Base-by-base conservation (phyloP, 1,140 invertebrate species). In the Pectinophora gossypiella region DNA sequence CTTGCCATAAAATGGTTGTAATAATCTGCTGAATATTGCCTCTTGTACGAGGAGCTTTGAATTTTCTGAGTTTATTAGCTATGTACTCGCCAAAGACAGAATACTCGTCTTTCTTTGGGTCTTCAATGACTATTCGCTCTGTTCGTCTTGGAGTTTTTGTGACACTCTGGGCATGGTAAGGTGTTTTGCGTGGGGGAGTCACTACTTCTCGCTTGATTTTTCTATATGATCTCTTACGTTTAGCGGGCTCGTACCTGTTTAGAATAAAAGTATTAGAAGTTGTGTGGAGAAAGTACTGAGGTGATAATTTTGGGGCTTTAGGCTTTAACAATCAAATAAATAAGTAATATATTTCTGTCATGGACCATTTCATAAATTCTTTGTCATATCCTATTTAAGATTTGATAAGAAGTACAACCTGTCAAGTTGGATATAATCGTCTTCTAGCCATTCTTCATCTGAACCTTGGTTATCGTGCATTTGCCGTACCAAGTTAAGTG, bases 1-100 rank as follows among this genome's bases (percentile, higher is more conserved):
- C 76, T 51, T 85, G 81, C 84, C 84, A 87, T 19, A 87, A 46
- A 54, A 87, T 79, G 5, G 84, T 87, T 19, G 84, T 82, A 5
- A 87, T 84, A 16, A 87, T 55, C 48, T 87, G 84, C 44, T 87
- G 84, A 3, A 87, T 59, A 50, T 87, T 87, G 0, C 76, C 75
- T 38, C 68, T 51, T 9, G 79, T 78, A 13, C 76, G 67, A 15
- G 64, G 48, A 16, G 64, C 59, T 52, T 72, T 79, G 7, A 87
- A 68, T 48, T 87, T 87, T 19, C 84, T 69, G 5, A 87, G 50
- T 63, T 82, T 85, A 53, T 82, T 85, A 0, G 72, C 78, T 2
- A 85, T 71, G 58, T 85, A 87, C 45, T 85, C 78, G 38, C 81
- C 81, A 27, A 87, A 87, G 0, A 80, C 69, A 4, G 61, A 55